These are phyloP conservation scores for Pycnomerus fuliginosus DNA, from an alignment of 2,888 invertebrate species.

Conservation along the genomic window DNA sequence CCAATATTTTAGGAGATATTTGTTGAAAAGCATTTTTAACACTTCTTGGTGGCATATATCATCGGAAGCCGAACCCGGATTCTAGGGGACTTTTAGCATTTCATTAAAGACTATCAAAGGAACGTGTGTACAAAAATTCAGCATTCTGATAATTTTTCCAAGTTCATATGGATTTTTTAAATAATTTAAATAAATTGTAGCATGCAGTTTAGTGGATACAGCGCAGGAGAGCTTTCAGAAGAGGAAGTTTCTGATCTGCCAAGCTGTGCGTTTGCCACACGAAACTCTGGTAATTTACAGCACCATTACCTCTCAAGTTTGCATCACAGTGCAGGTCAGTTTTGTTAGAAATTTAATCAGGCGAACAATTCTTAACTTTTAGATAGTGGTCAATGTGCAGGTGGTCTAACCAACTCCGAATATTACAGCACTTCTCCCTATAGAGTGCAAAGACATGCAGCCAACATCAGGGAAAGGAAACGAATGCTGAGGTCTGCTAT, in stretches of 20 bases:
- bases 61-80: no score
- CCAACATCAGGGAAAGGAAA: constrained; percentile 95
- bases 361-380: constrained; percentile 13
- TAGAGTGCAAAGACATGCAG: constrained; percentile 87
- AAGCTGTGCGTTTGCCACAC: constrained; percentile 73
- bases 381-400: constrained; percentile 43
- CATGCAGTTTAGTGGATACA: constrained; percentile 50
- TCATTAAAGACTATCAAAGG: no score
- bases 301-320: constrained; percentile 49
- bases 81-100: no score
- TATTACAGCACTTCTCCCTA: constrained; percentile 76
- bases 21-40: no score
- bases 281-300: constrained; percentile 42
- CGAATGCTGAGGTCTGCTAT: constrained; percentile 95
- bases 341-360: no score
- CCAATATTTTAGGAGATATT: no score
- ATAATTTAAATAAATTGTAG: constrained; percentile 27
- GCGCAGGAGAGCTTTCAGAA: constrained; percentile 57
- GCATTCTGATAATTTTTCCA: no score
- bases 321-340: constrained; percentile 48
- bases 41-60: no score
- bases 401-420: constrained; percentile 53
- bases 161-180: no score
- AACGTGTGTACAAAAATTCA: no score
- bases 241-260: constrained; percentile 72